phyloP scores from a whole-genome alignment of 2,888 invertebrate species.

The Ennomos fuscantarius region DNA sequence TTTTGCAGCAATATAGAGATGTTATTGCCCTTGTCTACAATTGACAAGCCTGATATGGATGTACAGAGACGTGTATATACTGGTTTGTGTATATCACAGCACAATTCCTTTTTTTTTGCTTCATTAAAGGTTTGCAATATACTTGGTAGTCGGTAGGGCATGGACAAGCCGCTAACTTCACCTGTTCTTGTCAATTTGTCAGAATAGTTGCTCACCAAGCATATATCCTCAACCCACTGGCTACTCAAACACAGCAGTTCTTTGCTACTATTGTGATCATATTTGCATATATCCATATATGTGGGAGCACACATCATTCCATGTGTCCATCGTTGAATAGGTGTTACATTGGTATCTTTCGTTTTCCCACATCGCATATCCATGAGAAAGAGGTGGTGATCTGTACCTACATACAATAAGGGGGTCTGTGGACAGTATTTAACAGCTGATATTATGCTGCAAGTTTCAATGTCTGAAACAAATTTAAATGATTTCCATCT shows the following conservation, averaged over 20 bases:
- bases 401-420: constrained; percentile 65
- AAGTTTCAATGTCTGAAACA: constrained; percentile 59
- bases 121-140: constrained; percentile 60
- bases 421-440: constrained; percentile 58
- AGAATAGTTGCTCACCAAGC: constrained; percentile 65
- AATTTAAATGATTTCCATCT: constrained; percentile 56
- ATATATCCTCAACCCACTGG: constrained; percentile 76
- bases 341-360: constrained; percentile 51
- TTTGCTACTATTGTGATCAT: constrained; percentile 57
- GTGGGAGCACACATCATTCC: constrained; percentile 81
- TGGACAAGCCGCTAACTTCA: constrained; percentile 52
- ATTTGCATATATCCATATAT: constrained; percentile 64
- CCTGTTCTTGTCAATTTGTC: constrained; percentile 50
- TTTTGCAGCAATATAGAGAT: constrained; percentile 68
- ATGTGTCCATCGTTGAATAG: constrained; percentile 84
- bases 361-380: constrained; percentile 61
- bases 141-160: constrained; percentile 72
- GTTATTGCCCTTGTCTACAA: constrained; percentile 60
- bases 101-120: constrained; percentile 60
- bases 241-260: constrained; percentile 70
- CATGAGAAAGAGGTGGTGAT: constrained; percentile 70
- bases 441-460: constrained; percentile 65
- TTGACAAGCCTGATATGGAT: constrained; percentile 60
- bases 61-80: constrained; percentile 62
- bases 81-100: constrained; percentile 62